Evolutionary conservation across 1,140 invertebrate genomes (phyloP), one percentile per base, ranked within the genome.

Genomic region (Heterodera carotae): DNA sequence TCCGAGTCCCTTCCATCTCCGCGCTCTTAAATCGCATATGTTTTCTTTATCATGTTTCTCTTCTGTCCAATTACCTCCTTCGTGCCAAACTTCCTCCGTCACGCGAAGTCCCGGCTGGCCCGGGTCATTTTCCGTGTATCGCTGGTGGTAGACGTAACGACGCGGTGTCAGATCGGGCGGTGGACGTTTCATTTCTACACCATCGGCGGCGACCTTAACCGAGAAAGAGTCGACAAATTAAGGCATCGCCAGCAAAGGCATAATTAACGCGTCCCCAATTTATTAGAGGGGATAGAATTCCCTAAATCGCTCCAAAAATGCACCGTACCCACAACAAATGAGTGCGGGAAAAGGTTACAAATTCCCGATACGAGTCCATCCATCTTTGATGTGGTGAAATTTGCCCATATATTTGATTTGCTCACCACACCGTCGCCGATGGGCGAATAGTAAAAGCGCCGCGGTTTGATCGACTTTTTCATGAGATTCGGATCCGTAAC

Each of bases 151-250:
- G 2, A 60, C 80, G 48, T 81, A 64, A 22, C 84, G 79, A 48
- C 79, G 73, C 36, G 85, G 85, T 56, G 82, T 78, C 29, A 88
- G 68, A 62, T 86, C 85, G 4, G 77, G 60, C 29, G 86, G 85
- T n/a, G 75, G 75, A 60, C 81, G 76, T 69, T 86, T 88, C 67
- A 86, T 77, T 53, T 86, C 85, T 66, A 88, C 81, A 25, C 85
- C 85, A 73, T 86, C 85, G 31, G 85, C 85, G 25, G 80, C 85
- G 27, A 83, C 81, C 27, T 77, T 77, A 36, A n/a, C 29, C n/a
- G n/a, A n/a, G n/a, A n/a, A n/a, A n/a, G n/a, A n/a, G n/a, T n/a
- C n/a, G n/a, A n/a, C n/a, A n/a, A n/a, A n/a, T n/a, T n/a, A n/a
- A n/a, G n/a, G n/a, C n/a, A n/a, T n/a, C n/a, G n/a, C n/a, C n/a